Evolutionary conservation across 64 coral and sea anemone genomes (phyloP).

Genomic region (Actinia equina): DNA sequence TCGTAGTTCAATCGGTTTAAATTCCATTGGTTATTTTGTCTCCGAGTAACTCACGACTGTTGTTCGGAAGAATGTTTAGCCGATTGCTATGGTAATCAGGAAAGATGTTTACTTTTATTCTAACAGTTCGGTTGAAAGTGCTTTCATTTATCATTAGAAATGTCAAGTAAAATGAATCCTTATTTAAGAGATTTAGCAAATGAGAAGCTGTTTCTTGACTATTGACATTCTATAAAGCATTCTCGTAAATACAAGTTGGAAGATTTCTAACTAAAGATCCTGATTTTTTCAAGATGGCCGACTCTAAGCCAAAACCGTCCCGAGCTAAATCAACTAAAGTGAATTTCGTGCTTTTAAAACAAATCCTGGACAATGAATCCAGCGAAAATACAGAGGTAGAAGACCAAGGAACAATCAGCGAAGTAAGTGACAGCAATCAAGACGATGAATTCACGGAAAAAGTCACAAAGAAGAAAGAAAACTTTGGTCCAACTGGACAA

Average conservation of each 20-base stretch:
- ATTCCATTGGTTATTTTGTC: neutral
- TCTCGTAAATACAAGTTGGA: neutral
- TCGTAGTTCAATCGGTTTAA: neutral
- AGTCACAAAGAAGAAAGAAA: neutral
- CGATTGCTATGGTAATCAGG: slow-evolving; percentile 19
- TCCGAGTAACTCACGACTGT: neutral
- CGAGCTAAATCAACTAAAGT: slow-evolving; percentile 39
- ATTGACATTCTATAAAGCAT: neutral
- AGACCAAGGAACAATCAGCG: neutral
- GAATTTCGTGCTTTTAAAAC: slow-evolving; percentile 75
- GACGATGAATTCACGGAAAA: neutral
- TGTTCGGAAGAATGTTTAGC: neutral
- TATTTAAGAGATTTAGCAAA: neutral
- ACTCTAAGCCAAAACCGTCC: neutral
- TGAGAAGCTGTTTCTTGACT: neutral
- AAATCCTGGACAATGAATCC: slow-evolving; percentile 72
- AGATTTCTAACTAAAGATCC: neutral
- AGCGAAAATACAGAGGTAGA: slow-evolving; percentile 11
- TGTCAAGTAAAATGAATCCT: neutral
- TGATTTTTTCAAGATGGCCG: neutral
- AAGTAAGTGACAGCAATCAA: slow-evolving; percentile 1
- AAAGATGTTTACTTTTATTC: neutral
- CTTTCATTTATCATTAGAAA: neutral
- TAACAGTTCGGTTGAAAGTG: neutral
- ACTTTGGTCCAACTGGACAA: slow-evolving; percentile 29